Percentiles rank a stretch among this genome's conserved stretches.
These are phyloP conservation scores for Leptarthrus brevirostris DNA, from an alignment of 2,888 invertebrate species.

Conservation along the genomic window DNA sequence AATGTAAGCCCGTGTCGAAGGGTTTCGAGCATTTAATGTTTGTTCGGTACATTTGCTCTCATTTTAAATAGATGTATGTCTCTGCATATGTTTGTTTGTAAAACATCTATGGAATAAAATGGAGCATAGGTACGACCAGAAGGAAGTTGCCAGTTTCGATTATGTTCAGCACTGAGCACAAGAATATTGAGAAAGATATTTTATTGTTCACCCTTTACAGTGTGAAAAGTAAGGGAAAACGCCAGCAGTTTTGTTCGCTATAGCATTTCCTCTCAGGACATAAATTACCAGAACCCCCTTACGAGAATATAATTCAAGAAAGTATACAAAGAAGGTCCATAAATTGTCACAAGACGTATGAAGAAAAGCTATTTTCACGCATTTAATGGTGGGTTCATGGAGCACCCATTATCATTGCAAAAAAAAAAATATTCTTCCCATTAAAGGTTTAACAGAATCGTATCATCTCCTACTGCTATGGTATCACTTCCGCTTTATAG, in stretches of 20 bases:
- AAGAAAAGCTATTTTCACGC: conserved; percentile 13
- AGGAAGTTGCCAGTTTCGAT: conserved; percentile 26
- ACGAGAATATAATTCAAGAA: not conserved
- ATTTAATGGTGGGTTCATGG: conserved; percentile 21
- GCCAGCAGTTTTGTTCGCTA: not conserved
- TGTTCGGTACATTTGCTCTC: conserved; percentile 51
- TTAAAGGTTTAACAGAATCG: conserved; percentile 26
- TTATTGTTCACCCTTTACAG: conserved; percentile 19
- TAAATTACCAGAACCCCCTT: conserved; percentile 22
- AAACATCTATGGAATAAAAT: no score
- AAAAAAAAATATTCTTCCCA: not conserved
- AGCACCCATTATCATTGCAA: not conserved
- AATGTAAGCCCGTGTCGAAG: conserved; percentile 50
- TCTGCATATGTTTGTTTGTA: no score
- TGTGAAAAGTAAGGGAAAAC: not conserved
- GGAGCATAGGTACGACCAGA: conserved; percentile 4
- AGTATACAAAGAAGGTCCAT: conserved; percentile 17
- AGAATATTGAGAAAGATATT: conserved; percentile 34
- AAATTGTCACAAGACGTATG: conserved; percentile 12
- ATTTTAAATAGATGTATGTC: conserved; percentile 45
- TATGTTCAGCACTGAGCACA: not conserved
- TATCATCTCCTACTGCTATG: not conserved
- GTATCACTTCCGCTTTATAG: no score
- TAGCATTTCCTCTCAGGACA: not conserved
- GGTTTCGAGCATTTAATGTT: conserved; percentile 51